These are phyloP conservation scores for Emydura subglobosa DNA, from an alignment of 2,113 vertebrate species.

Conservation along the genomic window DNA sequence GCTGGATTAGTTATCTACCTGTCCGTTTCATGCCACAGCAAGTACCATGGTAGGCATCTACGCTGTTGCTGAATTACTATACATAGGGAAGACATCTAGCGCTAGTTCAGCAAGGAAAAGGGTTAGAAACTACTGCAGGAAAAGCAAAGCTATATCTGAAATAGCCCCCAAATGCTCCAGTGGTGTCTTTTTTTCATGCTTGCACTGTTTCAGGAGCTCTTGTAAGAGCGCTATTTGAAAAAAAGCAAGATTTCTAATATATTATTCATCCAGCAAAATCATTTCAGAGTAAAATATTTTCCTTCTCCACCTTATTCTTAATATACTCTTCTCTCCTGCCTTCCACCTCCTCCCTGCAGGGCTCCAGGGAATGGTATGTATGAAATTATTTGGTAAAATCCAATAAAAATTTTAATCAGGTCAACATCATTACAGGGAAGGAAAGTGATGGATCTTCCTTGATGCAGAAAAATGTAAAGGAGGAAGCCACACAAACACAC, in stretches of 20 bases:
- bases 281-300: slow-evolving; percentile 57
- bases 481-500: neutral
- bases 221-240: neutral
- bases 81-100: neutral
- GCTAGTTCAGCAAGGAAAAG: neutral
- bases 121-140: neutral
- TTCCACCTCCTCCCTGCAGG: slow-evolving; percentile 27
- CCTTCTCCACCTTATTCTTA: slow-evolving; percentile 52
- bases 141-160: slow-evolving; percentile 6
- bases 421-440: slow-evolving; percentile 75
- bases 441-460: slow-evolving; percentile 68
- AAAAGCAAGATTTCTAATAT: slow-evolving; percentile 12
- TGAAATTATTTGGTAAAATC: slow-evolving; percentile 82
- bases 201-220: neutral
- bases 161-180: neutral
- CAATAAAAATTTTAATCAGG: slow-evolving; percentile 84
- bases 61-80: neutral
- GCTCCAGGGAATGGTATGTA: slow-evolving; percentile 65
- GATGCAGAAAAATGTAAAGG: slow-evolving; percentile 14
- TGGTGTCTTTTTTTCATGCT: neutral
- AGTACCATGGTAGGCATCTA: neutral
- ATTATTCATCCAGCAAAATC: slow-evolving; percentile 50
- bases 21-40: neutral
- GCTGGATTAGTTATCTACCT: neutral
- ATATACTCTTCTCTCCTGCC: slow-evolving; percentile 21